A percentile compares a stretch with the other conserved stretches of the same genome.
These are phyloP conservation scores for Tachuris rubrigastra DNA, from an alignment of 2,113 vertebrate genomes.

Conservation along the genomic window DNA sequence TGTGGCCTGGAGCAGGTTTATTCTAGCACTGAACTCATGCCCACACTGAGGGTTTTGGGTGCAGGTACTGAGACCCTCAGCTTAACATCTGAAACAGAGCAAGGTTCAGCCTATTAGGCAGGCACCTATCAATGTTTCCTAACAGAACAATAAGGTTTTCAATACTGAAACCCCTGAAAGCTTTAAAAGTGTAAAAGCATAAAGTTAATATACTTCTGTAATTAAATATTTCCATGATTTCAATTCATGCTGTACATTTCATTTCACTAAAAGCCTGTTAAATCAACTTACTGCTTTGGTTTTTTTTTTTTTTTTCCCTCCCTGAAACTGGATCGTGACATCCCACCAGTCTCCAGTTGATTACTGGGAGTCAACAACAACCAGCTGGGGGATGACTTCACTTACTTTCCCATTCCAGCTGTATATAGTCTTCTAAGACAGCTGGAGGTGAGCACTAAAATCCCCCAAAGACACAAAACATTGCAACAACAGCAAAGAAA, in stretches of 20 bases:
- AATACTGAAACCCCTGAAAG: not conserved
- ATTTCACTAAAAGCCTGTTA: not conserved
- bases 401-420: not conserved
- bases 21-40: not conserved
- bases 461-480: not conserved
- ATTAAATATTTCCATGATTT: not conserved
- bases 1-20: not conserved
- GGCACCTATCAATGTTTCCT: not conserved
- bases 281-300: not conserved
- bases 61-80: not conserved
- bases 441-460: not conserved
- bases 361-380: not conserved
- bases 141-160: not conserved
- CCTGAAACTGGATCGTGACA: not conserved
- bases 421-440: not conserved
- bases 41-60: not conserved
- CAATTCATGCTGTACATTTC: not conserved
- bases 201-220: not conserved
- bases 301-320: too few species aligned
- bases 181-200: not conserved
- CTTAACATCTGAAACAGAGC: not conserved
- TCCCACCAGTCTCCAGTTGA: not conserved
- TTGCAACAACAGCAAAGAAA: not conserved
- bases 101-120: not conserved
- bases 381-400: not conserved